phyloP scores from a whole-genome alignment of 2,888 invertebrate species.

The Trichacis sp. region DNA sequence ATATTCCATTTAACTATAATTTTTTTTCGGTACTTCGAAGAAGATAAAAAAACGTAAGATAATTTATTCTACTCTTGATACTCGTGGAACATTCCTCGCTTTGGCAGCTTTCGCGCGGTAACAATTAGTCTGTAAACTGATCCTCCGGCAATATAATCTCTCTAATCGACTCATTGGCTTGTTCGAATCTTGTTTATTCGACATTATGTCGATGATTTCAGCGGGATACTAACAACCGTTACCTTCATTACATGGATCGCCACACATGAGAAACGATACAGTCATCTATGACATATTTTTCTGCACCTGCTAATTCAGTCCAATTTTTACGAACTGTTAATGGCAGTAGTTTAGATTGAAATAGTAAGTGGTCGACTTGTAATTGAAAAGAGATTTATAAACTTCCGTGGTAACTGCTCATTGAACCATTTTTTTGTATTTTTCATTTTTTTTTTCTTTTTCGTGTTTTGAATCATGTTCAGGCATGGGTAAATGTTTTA shows the following conservation, averaged over 20 bases:
- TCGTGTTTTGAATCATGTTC: too few species aligned
- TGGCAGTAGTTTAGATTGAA: background rate
- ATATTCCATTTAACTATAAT: too few species aligned
- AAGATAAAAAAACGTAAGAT: too few species aligned
- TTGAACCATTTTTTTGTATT: too few species aligned
- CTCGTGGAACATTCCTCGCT: background rate
- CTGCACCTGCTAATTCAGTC: constrained; percentile 13
- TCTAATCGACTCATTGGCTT: constrained; percentile 34
- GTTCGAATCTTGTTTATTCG: constrained; percentile 32
- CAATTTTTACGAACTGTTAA: background rate
- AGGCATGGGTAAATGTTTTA: too few species aligned
- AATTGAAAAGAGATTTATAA: background rate
- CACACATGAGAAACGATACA: constrained; percentile 28
- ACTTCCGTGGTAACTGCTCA: background rate
- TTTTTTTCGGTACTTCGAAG: too few species aligned
- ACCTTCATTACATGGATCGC: constrained; percentile 35
- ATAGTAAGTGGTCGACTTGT: background rate
- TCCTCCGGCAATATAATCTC: constrained; percentile 30
- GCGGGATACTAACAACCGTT: constrained; percentile 21
- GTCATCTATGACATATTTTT: constrained; percentile 22
- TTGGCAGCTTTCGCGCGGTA: constrained; percentile 14
- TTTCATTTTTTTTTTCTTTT: too few species aligned
- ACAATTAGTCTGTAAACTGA: constrained; percentile 29
- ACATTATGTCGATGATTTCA: constrained; percentile 23
- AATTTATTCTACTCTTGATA: background rate